Evolutionary conservation across 2,888 invertebrate genomes (phyloP).

Genomic region (Girardia tigrina): DNA sequence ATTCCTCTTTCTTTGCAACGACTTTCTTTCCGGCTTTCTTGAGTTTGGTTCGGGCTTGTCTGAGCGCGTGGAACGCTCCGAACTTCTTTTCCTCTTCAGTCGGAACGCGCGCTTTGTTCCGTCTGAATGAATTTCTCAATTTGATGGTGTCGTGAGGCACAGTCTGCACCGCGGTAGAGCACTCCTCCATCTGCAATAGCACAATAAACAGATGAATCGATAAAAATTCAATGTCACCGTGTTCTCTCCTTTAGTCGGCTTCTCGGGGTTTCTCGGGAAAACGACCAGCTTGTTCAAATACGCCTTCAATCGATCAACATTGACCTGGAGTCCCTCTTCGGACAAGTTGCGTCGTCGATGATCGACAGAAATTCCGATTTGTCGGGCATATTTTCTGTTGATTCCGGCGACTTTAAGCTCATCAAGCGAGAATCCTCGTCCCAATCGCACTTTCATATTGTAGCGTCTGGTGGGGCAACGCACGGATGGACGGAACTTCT

Average conservation of each 20-base stretch:
- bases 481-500: slow-evolving; percentile 73
- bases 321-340: slow-evolving; percentile 69
- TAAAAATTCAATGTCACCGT: not conserved
- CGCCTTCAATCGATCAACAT: slow-evolving; percentile 86
- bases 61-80: not conserved
- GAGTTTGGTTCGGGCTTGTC: not conserved
- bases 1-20: not conserved
- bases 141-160: not conserved
- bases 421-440: slow-evolving; percentile 84
- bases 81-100: slow-evolving; percentile 23
- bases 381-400: slow-evolving; percentile 69
- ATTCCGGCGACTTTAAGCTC: slow-evolving; percentile 85
- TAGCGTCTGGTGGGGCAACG: slow-evolving; percentile 84
- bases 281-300: slow-evolving; percentile 84
- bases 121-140: not conserved
- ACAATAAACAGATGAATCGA: not conserved
- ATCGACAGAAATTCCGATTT: slow-evolving; percentile 88
- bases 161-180: not conserved
- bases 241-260: slow-evolving; percentile 4
- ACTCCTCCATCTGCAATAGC: not conserved
- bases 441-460: slow-evolving; percentile 80
- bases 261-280: slow-evolving; percentile 69
- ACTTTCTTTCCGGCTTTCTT: not conserved
- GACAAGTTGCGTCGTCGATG: slow-evolving; percentile 84
- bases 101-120: not conserved